Evolutionary conservation across 1,140 invertebrate genomes (phyloP), one percentile per base, ranked within the genome.

Genomic region (Metaphire vulgaris): DNA sequence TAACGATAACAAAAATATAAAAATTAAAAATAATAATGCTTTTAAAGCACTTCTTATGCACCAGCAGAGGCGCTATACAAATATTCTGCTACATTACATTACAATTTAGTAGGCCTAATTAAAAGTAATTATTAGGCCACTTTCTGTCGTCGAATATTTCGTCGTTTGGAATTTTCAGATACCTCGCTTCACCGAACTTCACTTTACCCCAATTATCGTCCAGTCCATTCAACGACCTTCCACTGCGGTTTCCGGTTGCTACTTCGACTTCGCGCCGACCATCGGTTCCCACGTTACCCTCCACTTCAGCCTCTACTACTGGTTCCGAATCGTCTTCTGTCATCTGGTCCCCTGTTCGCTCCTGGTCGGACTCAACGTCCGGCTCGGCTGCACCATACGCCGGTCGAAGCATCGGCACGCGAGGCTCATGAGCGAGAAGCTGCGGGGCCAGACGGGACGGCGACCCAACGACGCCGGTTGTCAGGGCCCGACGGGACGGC

Each of bases 261-360:
- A 56, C 41, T 56, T 56, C 41, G 41, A 56, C 41, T 56, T 56
- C 41, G 41, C 21, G 21, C 41, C 41, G 6, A 6, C 41, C 6
- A 6, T 56, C 41, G 6, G 41, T 56, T 56, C 41, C 92, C 1
- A 90, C 90, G 0, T 83, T 41, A 89, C 92, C 81, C 83, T 91
- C 0, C 96, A 95, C 84, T 95, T 90, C 86, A 91, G 90, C 41
- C 86, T 90, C 0, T 96, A 94, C 86, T 95, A 83, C 84, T 89
- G 90, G 80, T 96, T 96, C 84, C 89, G 95, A 1, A 92, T 96
- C 2, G 85, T 97, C 21, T 96, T 94, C 86, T 93, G 97, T 21
- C 93, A 97, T 83, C 86, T 95, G 75, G 87, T 95, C 29, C 95
- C 95, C 0, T 97, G 95, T 87, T 90, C 93, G 1, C 90, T 92